Base-by-base conservation (phyloP, 2,888 invertebrate genomes). In the Lathronympha strigana region DNA sequence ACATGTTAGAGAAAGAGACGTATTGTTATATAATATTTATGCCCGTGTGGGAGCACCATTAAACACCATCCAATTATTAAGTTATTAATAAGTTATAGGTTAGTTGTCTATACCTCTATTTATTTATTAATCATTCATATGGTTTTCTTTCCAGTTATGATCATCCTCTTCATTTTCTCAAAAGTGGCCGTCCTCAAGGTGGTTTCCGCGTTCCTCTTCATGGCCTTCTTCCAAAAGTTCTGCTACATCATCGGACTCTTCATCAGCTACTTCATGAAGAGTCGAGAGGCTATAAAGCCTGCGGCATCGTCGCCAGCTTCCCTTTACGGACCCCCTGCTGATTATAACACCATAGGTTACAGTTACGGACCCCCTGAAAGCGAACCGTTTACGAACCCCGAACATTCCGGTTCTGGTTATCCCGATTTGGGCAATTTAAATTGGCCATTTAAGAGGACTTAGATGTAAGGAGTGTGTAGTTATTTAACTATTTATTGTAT, bases 301-400 rank as follows among this genome's bases (percentile, higher is more conserved):
- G 73, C 73, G 4, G 74, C 78, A 11, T 69, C 73, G 0, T 72
- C 73, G 4, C 76, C 78, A 9, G 69, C 75, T 1, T 66, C 75
- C 0, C 74, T 77, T 49, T 89, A 90, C 45, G 88, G 87, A 0
- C 75, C 82, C 2, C 89, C 89, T 0, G 77, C 81, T 4, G 87
- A 87, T 4, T 91, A 91, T 63, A 89, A 91, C 61, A 91, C 90
- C 0, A 74, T 91, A 0, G 89, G 91, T 1, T 91, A 90, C 70
- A 90, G 80, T 61, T 90, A 90, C n/a, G 90, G 88, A 0, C 81
- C 87, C 0, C 83, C 88, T 0, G 87, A 87, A 0, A 75, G 73
- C 1, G 87, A 89, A 21, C 74, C 76, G 0, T 75, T 79, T 38
- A 61, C 67, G 0, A 70, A 76, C 45, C 68, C 76, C 2, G 79